Conservation (phyloP, 2,888 invertebrate species). For the Notocelia uddmanniana region DNA sequence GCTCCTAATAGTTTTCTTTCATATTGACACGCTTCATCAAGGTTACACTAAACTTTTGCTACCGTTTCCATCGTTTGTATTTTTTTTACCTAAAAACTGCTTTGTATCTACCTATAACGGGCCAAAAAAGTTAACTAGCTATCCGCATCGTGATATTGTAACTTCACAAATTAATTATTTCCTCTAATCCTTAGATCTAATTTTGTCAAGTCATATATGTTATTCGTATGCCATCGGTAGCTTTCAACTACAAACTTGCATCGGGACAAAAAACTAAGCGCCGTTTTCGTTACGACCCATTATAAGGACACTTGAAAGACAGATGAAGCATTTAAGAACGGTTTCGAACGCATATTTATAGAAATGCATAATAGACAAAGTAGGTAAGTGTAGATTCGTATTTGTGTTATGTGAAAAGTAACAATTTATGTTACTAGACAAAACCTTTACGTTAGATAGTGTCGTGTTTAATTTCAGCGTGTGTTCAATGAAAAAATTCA, state of each 20-base stretch:
- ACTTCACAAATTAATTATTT: conserved; percentile 81
- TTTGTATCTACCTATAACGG: conserved; percentile 52
- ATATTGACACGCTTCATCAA: conserved; percentile 73
- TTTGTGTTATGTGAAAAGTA: conserved; percentile 6
- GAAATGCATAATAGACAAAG: conserved; percentile 27
- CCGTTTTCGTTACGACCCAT: conserved; percentile 77
- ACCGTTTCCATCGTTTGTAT: conserved; percentile 72
- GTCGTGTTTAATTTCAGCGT: conserved; percentile 61
- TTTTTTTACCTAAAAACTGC: conserved; percentile 62
- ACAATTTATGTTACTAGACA: conserved; percentile 34
- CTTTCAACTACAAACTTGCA: conserved; percentile 66
- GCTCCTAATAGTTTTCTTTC: conserved; percentile 77
- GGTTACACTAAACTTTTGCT: conserved; percentile 77
- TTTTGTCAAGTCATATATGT: conserved; percentile 78
- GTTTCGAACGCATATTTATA: conserved; percentile 45
- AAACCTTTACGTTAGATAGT: conserved; percentile 55
- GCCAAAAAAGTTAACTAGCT: conserved; percentile 64
- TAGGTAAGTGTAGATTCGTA: not conserved
- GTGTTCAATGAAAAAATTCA: conserved; percentile 75
- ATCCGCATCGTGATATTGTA: conserved; percentile 71
- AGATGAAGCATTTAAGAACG: conserved; percentile 56
- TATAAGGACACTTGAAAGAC: conserved; percentile 80
- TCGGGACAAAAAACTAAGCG: conserved; percentile 64
- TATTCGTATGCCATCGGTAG: conserved; percentile 69
- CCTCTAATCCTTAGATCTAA: conserved; percentile 63